These are phyloP conservation scores for Sebastes paucispinis DNA, from an alignment of 2,797 vertebrate species.

Conservation along the genomic window DNA sequence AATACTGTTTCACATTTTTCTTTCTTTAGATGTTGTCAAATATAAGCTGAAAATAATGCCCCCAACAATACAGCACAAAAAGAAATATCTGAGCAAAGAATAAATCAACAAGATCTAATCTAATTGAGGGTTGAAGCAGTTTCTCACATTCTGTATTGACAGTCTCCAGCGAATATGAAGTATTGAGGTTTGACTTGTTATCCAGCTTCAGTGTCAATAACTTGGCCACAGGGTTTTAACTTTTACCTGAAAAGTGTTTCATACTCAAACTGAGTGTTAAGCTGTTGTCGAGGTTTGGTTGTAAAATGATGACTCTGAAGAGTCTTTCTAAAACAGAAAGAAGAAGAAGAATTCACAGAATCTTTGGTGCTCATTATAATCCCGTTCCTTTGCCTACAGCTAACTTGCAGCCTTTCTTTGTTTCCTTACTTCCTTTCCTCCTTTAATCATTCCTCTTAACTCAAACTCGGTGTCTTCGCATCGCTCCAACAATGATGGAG, in stretches of 20 bases:
- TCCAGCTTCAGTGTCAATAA: not conserved
- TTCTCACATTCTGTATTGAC: not conserved
- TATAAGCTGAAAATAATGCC: not conserved
- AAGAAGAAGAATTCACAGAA: not conserved
- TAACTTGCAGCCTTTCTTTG: not conserved
- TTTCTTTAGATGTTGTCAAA: not conserved
- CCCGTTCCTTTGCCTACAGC: not conserved
- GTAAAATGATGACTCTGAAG: not conserved
- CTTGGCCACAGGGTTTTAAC: not conserved
- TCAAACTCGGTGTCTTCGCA: not conserved
- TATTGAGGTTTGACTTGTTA: not conserved
- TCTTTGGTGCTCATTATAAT: not conserved
- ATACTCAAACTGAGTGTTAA: not conserved
- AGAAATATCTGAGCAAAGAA: not conserved
- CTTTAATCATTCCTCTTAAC: not conserved
- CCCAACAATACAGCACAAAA: not conserved
- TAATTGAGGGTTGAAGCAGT: too few relatives aligned
- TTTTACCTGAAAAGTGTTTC: not conserved
- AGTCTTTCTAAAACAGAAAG: not conserved
- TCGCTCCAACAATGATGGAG: slow-evolving; percentile 26
- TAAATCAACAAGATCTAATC: not conserved
- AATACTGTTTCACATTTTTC: not conserved
- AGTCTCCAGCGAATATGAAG: not conserved
- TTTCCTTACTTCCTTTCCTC: not conserved
- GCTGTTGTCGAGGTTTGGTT: slow-evolving; percentile 8